A percentile compares a stretch with the other conserved stretches of the same genome.
phyloP scores from a whole-genome alignment of 2,797 vertebrate species.

The Paedocypris micromegethes region DNA sequence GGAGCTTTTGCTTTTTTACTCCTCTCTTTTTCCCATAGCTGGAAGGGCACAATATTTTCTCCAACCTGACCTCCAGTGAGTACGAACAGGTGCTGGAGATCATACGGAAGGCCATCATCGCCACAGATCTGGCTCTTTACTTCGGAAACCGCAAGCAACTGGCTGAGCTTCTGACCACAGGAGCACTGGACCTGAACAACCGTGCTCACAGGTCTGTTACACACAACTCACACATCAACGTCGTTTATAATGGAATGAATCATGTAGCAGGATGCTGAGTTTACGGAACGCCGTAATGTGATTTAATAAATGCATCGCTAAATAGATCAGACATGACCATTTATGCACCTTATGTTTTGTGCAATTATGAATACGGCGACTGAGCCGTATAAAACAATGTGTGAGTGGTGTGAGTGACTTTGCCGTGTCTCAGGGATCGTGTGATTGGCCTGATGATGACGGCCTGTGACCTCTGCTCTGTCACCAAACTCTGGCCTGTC shows the following conservation, averaged over 20 bases:
- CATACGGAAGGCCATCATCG: slow-evolving; percentile 98
- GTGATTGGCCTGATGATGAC: slow-evolving; percentile 99
- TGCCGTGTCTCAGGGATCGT: slow-evolving; percentile 75
- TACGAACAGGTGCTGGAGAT: slow-evolving; percentile 98
- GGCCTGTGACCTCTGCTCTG: slow-evolving; percentile 96
- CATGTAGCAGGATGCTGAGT: too few relatives aligned
- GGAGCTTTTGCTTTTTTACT: slow-evolving; percentile 86
- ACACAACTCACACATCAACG: too few relatives aligned
- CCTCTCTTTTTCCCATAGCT: slow-evolving; percentile 91
- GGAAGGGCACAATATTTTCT: slow-evolving; percentile 99
- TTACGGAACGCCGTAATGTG: too few relatives aligned
- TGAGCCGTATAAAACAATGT: too few relatives aligned
- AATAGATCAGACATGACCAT: too few relatives aligned
- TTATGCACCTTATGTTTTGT: too few relatives aligned
- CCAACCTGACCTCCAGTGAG: slow-evolving; percentile 93
- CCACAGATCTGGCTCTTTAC: slow-evolving; percentile 95
- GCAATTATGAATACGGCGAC: too few relatives aligned
- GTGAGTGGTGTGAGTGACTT: not conserved
- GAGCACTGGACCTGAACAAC: slow-evolving; percentile 85
- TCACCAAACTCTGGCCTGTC: slow-evolving; percentile 94
- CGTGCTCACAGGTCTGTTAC: slow-evolving; percentile 82
- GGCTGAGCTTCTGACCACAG: slow-evolving; percentile 77
- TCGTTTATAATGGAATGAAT: too few relatives aligned
- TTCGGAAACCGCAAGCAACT: slow-evolving; percentile 95
- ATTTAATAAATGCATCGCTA: too few relatives aligned